These are phyloP conservation scores for Dynastes maya DNA, from an alignment of 2,888 invertebrate genomes.

Conservation along the genomic window DNA sequence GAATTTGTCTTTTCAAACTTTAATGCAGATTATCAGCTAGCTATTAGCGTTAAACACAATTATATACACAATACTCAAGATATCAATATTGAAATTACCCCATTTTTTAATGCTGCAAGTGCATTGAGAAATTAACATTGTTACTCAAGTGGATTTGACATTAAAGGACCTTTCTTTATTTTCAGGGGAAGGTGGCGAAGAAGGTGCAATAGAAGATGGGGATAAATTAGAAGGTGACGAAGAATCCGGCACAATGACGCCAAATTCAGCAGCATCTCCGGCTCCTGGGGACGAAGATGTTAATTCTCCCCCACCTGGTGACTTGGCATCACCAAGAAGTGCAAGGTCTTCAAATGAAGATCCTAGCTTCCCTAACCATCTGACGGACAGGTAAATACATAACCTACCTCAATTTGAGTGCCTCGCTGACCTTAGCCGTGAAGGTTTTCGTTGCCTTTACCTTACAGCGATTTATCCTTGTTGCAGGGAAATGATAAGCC, in stretches of 20 bases:
- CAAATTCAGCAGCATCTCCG: constrained; percentile 68
- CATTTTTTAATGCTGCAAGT: too few relatives aligned
- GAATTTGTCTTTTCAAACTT: too few relatives aligned
- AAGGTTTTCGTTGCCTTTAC: not conserved
- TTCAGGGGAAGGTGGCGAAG: constrained; percentile 75
- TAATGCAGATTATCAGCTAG: too few relatives aligned
- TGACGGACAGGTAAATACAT: constrained; percentile 61
- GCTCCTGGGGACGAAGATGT: constrained; percentile 68
- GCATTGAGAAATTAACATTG: too few relatives aligned
- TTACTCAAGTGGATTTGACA: too few relatives aligned
- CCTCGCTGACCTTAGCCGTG: too few relatives aligned
- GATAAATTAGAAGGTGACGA: constrained; percentile 70
- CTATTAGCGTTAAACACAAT: too few relatives aligned
- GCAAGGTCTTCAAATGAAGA: constrained; percentile 66
- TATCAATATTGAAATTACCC: too few relatives aligned
- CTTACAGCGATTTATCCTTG: constrained; percentile 66
- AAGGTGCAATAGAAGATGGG: constrained; percentile 69
- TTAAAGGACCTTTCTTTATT: constrained; percentile 61
- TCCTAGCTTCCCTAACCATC: constrained; percentile 60
- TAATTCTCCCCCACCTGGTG: constrained; percentile 66
- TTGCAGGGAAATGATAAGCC: constrained; percentile 84
- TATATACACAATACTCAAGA: too few relatives aligned
- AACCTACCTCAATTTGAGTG: too few relatives aligned
- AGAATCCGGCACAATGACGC: constrained; percentile 69
- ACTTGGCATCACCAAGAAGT: constrained; percentile 66